Percentiles rank a stretch among this genome's conserved stretches.
phyloP scores from a whole-genome alignment of 2,888 invertebrate species.

The Cecidostiba fungosa region DNA sequence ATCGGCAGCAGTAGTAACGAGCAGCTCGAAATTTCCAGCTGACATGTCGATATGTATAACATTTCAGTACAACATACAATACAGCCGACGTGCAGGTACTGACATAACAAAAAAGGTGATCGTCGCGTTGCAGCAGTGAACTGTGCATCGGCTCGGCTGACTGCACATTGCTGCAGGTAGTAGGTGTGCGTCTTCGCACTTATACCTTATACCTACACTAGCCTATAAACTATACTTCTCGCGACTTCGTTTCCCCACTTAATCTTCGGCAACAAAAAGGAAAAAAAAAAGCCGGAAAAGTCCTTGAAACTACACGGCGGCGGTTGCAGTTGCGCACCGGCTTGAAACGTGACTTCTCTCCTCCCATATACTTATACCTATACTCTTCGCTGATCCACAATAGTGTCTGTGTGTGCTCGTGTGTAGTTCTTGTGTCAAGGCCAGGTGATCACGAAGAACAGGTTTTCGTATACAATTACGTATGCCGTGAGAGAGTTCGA shows the following conservation, averaged over 20 bases:
- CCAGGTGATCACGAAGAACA: conserved; percentile 30
- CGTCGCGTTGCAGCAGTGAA: background rate
- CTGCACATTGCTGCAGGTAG: background rate
- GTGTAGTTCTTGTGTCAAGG: conserved; percentile 37
- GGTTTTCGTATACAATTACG: conserved; percentile 34
- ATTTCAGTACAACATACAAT: background rate
- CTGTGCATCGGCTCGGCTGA: background rate
- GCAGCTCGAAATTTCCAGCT: background rate
- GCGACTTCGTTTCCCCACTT: background rate
- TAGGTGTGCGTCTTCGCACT: no score
- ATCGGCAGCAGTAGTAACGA: background rate
- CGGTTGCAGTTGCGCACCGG: background rate
- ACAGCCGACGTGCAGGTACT: background rate
- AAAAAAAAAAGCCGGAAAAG: background rate
- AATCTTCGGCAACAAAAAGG: no score
- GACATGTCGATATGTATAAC: background rate
- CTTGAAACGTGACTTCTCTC: background rate
- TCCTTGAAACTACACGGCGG: background rate
- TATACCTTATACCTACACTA: no score
- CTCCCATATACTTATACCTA: background rate
- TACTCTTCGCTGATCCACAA: background rate
- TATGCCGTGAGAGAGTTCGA: background rate
- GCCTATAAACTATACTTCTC: no score
- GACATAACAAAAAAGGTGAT: background rate
- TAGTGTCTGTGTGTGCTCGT: background rate